Percentiles rank a stretch among this genome's conserved stretches.
phyloP scores from a whole-genome alignment of 2,113 vertebrate species.

The Syrmaticus mikado region DNA sequence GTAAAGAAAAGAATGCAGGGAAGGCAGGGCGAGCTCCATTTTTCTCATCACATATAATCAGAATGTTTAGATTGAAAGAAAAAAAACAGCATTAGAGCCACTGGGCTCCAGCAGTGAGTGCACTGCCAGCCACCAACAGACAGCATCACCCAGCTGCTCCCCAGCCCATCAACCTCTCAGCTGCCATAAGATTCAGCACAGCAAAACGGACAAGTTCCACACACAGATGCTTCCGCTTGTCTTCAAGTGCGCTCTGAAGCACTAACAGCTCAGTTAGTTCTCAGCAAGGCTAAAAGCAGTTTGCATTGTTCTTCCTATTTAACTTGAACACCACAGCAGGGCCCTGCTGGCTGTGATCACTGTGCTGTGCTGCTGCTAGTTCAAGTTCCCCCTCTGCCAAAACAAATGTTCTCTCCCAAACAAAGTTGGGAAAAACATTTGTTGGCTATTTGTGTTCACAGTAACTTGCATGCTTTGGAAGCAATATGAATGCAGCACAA shows the following conservation, averaged over 20 bases:
- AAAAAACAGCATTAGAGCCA: neutral
- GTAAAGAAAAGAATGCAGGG: neutral
- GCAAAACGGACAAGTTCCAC: rapidly evolving
- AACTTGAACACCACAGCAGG: neutral
- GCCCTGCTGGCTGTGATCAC: neutral
- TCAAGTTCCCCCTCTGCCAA: neutral
- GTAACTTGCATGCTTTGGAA: neutral
- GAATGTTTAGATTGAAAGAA: neutral
- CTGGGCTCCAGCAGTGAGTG: neutral
- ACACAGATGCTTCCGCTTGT: neutral
- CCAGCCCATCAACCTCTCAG: neutral
- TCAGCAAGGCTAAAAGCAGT: neutral
- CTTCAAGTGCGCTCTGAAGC: neutral
- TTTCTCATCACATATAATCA: neutral
- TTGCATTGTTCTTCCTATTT: neutral
- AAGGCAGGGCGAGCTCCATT: neutral
- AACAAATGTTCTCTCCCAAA: neutral
- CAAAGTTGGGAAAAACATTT: neutral
- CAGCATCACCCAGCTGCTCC: neutral
- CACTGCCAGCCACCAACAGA: neutral
- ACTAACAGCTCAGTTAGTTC: neutral
- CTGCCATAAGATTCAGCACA: rapidly evolving
- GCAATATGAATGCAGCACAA: neutral
- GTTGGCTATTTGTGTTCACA: neutral
- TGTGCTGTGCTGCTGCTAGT: neutral